A percentile compares a stretch with the other conserved stretches of the same genome.
These are phyloP conservation scores for Malurus elegans DNA, from an alignment of 2,113 vertebrate genomes.

Conservation along the genomic window DNA sequence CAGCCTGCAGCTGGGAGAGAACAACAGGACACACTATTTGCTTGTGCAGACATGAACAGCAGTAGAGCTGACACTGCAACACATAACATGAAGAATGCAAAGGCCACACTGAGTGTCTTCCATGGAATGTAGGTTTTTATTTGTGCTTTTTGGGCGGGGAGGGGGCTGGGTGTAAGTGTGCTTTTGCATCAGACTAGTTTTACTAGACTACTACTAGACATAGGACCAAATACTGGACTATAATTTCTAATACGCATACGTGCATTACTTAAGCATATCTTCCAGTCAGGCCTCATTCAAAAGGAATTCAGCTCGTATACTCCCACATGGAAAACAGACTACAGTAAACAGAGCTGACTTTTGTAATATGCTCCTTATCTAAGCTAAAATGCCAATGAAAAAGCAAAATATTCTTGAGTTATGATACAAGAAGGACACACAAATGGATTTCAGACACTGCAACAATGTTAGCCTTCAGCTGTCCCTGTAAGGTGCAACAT, in stretches of 20 bases:
- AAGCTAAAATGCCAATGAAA: background rate
- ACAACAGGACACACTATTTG: background rate
- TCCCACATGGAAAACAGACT: background rate
- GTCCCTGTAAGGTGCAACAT: background rate
- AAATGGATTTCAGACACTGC: background rate
- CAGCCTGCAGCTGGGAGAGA: background rate
- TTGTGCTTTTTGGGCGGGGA: rapidly evolving
- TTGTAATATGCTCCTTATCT: background rate
- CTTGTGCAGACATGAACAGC: background rate
- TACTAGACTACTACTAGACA: background rate
- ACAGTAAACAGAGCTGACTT: background rate
- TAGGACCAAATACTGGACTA: background rate
- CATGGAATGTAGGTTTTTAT: background rate
- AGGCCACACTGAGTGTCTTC: background rate
- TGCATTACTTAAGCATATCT: background rate
- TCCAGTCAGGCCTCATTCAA: background rate
- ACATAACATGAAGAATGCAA: background rate
- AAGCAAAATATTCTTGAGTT: background rate
- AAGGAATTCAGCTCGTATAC: background rate
- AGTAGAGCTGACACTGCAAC: background rate
- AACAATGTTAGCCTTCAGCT: background rate
- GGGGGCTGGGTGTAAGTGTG: background rate
- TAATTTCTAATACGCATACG: rapidly evolving
- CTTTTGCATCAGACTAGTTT: background rate
- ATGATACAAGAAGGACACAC: background rate